phyloP scores from a whole-genome alignment of 1,140 invertebrate species.

The Drosophila chauvacae region DNA sequence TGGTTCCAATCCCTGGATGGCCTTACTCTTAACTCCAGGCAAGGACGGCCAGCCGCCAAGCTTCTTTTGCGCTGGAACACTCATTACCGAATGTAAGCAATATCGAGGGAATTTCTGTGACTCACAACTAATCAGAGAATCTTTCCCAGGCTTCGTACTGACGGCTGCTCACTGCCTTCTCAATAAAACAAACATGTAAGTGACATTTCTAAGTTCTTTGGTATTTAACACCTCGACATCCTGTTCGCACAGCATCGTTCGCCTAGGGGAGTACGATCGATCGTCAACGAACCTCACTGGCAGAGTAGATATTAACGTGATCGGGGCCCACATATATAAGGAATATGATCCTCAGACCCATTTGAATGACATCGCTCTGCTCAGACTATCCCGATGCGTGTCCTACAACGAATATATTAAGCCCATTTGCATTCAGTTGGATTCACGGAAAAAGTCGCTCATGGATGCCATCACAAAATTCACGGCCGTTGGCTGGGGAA shows the following conservation, averaged over 20 bases:
- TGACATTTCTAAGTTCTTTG: neutral
- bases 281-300: neutral
- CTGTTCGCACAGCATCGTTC: neutral
- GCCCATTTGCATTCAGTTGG: constrained; percentile 16
- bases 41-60: neutral
- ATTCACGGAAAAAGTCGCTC: neutral
- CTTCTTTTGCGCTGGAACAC: constrained; percentile 5
- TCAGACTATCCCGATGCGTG: neutral
- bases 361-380: constrained; percentile 9
- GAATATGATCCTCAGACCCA: neutral
- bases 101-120: neutral
- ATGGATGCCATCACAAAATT: neutral
- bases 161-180: constrained; percentile 13
- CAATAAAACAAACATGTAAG: neutral
- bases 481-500: neutral
- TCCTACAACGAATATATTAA: neutral
- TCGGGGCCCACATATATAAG: neutral
- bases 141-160: constrained; percentile 10
- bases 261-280: constrained; percentile 1
- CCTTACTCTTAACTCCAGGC: neutral
- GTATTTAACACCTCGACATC: neutral
- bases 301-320: neutral
- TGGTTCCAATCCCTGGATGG: constrained; percentile 9
- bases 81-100: constrained; percentile 2
- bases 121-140: neutral